These are phyloP conservation scores for Encarsia formosa DNA, from an alignment of 2,888 invertebrate genomes.

Conservation along the genomic window DNA sequence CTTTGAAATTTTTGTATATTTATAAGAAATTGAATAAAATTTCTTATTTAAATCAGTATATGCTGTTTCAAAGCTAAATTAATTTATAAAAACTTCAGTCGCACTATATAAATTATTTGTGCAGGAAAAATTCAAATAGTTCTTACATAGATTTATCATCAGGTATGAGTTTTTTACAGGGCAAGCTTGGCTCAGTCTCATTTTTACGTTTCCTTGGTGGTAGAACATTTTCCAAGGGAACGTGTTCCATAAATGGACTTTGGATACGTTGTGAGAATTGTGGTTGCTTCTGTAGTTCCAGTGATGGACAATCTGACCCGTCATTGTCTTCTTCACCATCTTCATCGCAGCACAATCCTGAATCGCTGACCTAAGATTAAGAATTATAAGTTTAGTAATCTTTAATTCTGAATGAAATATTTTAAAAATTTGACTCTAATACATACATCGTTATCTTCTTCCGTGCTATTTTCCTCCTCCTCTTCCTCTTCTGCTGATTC, in stretches of 20 bases:
- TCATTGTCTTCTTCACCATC: constrained; percentile 40
- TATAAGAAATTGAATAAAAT: no score
- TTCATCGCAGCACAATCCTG: constrained; percentile 41
- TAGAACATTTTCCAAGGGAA: constrained; percentile 43
- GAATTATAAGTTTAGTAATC: neutral
- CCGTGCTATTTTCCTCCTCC: constrained; percentile 43
- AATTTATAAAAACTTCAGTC: no score
- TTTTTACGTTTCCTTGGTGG: constrained; percentile 47
- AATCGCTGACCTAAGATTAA: constrained; percentile 40
- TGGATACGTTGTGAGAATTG: constrained; percentile 37
- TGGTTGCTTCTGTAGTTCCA: constrained; percentile 31
- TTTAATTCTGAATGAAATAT: no score
- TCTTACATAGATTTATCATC: constrained; percentile 50
- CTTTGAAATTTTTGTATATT: no score
- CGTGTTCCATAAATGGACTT: constrained; percentile 43
- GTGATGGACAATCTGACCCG: constrained; percentile 35
- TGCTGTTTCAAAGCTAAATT: no score
- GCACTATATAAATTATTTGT: no score
- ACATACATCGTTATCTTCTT: constrained; percentile 43
- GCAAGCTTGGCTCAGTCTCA: constrained; percentile 46
- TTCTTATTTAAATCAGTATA: no score
- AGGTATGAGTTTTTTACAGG: constrained; percentile 56
- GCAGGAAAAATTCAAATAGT: neutral
- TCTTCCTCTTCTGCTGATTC: constrained; percentile 46
- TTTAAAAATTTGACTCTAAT: neutral